phyloP scores from a whole-genome alignment of 1,140 invertebrate species.

The Copidosoma floridanum region DNA sequence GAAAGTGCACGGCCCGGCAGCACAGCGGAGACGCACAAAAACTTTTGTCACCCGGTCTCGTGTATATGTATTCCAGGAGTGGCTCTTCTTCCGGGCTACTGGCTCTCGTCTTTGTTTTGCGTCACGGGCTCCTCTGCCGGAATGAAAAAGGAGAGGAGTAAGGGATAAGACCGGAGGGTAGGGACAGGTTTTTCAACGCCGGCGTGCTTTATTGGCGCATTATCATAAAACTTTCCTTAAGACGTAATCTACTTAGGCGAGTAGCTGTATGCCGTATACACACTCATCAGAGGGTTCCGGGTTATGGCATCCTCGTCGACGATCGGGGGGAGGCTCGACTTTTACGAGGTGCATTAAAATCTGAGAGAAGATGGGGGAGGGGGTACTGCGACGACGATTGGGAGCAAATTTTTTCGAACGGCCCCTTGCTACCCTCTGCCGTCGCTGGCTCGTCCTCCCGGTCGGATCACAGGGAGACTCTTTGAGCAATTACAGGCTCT shows the following conservation, averaged over 20 bases:
- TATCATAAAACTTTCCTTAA: slow-evolving; percentile 27
- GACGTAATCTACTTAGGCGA: slow-evolving; percentile 28
- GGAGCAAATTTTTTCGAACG: slow-evolving; percentile 22
- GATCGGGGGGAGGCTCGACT: slow-evolving; percentile 6
- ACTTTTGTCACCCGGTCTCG: no score
- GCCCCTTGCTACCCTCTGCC: neutral
- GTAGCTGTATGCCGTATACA: no score
- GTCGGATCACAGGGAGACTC: neutral
- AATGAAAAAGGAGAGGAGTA: no score
- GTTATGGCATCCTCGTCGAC: slow-evolving; percentile 19
- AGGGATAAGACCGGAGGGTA: neutral
- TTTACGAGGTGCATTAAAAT: slow-evolving; percentile 25
- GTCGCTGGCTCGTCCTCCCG: neutral
- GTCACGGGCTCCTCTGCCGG: neutral
- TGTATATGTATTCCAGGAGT: neutral
- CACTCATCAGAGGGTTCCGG: no score
- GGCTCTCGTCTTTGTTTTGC: slow-evolving; percentile 26
- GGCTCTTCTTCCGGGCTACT: slow-evolving; percentile 8
- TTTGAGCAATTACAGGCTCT: slow-evolving; percentile 9
- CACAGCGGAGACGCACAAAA: no score
- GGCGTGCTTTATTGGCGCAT: slow-evolving; percentile 24
- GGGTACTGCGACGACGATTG: slow-evolving; percentile 19
- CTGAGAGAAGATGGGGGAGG: no score
- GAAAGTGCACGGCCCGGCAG: no score
- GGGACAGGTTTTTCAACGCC: slow-evolving; percentile 9